phyloP scores from a whole-genome alignment of 30 jellyfish, hydroid and myxozoan species.

The Haliclystus octoradiatus region DNA sequence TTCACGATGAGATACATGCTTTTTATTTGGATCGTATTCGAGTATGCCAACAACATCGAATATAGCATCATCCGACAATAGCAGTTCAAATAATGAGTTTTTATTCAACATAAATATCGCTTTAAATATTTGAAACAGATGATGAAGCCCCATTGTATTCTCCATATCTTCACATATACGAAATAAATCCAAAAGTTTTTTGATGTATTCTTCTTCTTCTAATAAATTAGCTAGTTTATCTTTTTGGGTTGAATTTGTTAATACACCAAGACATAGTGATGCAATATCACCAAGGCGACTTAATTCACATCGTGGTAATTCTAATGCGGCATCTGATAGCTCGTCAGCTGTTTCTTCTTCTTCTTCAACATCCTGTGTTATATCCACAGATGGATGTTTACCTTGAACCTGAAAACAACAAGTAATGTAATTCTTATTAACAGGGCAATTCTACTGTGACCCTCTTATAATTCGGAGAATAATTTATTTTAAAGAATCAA shows the following conservation, averaged over 20 bases:
- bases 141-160: constrained; percentile 79
- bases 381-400: constrained; percentile 76
- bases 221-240: constrained; percentile 66
- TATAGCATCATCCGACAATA: constrained; percentile 68
- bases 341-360: constrained; percentile 68
- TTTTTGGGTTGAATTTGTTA: constrained; percentile 49
- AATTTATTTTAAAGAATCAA: too few relatives aligned
- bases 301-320: constrained; percentile 80
- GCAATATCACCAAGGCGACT: constrained; percentile 68
- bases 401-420: constrained; percentile 69
- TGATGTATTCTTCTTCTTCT: constrained; percentile 70
- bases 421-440: not conserved
- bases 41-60: constrained; percentile 85
- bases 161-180: constrained; percentile 95
- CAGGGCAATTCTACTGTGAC: too few relatives aligned
- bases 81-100: constrained; percentile 66
- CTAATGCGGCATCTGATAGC: constrained; percentile 70
- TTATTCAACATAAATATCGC: constrained; percentile 71
- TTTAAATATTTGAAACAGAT: constrained; percentile 73
- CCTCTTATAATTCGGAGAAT: too few relatives aligned
- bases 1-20: constrained; percentile 68
- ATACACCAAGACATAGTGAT: constrained; percentile 57
- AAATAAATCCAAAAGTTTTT: constrained; percentile 65
- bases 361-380: constrained; percentile 81
- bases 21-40: constrained; percentile 81